Percentiles rank a stretch among this genome's conserved stretches.
Conservation (phyloP, 2,113 vertebrate species). For the Cervus canadensis region DNA sequence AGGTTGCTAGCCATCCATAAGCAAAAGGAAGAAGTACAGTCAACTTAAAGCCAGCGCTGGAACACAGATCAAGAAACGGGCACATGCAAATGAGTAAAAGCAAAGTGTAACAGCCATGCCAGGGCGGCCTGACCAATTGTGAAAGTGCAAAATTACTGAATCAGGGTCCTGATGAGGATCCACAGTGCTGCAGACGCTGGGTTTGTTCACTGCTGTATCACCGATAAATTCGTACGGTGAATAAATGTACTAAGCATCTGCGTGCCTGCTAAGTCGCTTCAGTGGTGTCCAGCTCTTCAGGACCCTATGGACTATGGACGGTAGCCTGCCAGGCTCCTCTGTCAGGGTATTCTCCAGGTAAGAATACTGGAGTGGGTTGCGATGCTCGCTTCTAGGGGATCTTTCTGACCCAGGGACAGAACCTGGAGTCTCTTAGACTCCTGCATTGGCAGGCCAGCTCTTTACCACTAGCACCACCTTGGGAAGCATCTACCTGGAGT, state of each 20-base stretch:
- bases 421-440: no score
- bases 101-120: neutral
- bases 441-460: no score
- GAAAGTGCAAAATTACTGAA: neutral
- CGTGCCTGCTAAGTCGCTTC: no score
- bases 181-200: neutral
- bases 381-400: no score
- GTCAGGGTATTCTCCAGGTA: no score
- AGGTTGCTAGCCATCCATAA: neutral
- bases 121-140: neutral
- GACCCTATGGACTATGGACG: no score
- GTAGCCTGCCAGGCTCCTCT: no score
- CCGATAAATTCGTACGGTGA: neutral
- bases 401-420: no score
- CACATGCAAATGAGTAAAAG: neutral
- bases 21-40: neutral
- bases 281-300: no score
- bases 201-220: neutral
- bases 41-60: neutral
- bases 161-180: neutral
- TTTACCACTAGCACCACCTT: no score
- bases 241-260: neutral
- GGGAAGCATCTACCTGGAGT: neutral
- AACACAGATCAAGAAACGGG: neutral
- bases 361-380: no score